Base-by-base conservation (phyloP, 1,140 invertebrate genomes). In the Lanistes nyassanus region DNA sequence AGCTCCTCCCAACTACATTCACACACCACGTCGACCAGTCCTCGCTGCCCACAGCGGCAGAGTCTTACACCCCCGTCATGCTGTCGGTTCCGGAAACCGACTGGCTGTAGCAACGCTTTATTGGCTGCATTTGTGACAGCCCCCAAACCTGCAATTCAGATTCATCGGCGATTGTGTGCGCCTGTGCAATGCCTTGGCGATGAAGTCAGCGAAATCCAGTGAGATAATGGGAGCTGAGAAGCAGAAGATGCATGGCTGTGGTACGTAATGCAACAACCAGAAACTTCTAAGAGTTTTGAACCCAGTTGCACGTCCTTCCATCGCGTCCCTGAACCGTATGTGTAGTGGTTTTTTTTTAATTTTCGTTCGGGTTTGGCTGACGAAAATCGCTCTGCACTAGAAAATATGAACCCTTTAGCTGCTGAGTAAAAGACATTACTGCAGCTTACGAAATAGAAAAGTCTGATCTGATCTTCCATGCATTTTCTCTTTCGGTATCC, bases 91-190 rank as follows among this genome's bases (percentile, higher is more conserved):
- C 23, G 56, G 29, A 26, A 26, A 60, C 29, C 9, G 23, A n/a
- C 11, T 23, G 23, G 56, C 9, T 9, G 23, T 9, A 31, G 13
- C 7, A 23, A 0, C n/a, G 56, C 11, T 60, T 60, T 60, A 60
- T 60, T 11, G 56, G 56, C 56, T 31, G n/a, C n/a, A 60, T 60
- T 60, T 60, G 2, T 60, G 56, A 60, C 56, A 60, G 56, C 56
- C 56, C 23, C 2, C 13, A 60, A 31, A 9, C 56, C 56, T 31
- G 23, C 56, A 60, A 60, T 60, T 31, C 56, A 60, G 56, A 60
- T 60, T 60, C 56, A 60, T 60, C 13, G 56, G 29, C 56, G 56
- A 60, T 60, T 60, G 56, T 60, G 56, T 60, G 56, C 23, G 56
- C 23, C 9, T 9, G n/a, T 23, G 56, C 56, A 60, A 31, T 31